phyloP scores from a whole-genome alignment of 2,113 vertebrate species.

The Pseudopipra pipra region DNA sequence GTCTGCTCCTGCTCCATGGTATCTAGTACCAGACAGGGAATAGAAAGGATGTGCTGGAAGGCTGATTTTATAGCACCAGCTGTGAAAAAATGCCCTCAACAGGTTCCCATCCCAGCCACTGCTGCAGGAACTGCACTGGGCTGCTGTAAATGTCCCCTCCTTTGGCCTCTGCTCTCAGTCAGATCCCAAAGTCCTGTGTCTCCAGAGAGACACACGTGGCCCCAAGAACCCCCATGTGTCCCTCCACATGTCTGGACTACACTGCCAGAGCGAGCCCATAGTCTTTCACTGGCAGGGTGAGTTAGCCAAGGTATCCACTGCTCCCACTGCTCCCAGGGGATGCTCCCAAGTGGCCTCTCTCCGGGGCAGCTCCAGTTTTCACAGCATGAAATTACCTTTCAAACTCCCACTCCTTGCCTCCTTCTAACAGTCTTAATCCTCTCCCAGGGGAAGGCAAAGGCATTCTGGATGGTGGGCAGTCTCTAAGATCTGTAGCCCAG shows the following conservation, averaged over 20 bases:
- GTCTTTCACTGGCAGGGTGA: not conserved
- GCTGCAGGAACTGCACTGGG: not conserved
- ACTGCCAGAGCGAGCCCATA: not conserved
- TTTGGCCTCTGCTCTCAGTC: accelerated
- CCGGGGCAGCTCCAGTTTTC: not conserved
- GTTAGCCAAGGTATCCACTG: not conserved
- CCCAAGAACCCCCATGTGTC: not conserved
- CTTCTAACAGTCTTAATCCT: not conserved
- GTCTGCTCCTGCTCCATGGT: not conserved
- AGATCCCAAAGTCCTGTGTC: not conserved
- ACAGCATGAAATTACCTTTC: not conserved
- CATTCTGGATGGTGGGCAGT: not conserved
- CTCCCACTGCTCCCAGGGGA: accelerated
- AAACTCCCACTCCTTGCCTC: not conserved
- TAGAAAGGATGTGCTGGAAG: not conserved
- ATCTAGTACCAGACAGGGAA: not conserved
- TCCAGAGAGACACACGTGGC: accelerated
- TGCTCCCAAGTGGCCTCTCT: accelerated
- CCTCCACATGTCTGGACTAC: not conserved
- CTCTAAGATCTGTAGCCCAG: not conserved
- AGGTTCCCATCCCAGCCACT: not conserved
- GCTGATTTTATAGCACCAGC: not conserved
- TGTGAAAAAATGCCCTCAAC: not conserved
- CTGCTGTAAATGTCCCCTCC: not conserved
- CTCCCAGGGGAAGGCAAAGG: not conserved